phyloP scores from a whole-genome alignment of 1,140 invertebrate genomes.

The Idris sp. region DNA sequence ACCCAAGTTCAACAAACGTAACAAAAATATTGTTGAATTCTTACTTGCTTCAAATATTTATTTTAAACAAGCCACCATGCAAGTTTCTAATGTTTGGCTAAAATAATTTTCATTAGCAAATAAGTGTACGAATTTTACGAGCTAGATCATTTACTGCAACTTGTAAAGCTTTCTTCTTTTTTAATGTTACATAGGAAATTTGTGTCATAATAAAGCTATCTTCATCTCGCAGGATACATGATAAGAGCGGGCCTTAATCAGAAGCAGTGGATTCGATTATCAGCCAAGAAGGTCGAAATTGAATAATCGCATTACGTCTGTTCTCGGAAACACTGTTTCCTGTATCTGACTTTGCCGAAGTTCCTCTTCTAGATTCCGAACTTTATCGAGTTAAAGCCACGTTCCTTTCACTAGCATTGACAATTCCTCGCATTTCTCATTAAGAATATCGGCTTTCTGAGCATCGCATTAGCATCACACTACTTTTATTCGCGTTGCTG shows the following conservation, averaged over 20 bases:
- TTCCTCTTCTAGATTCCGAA: conserved; percentile 64
- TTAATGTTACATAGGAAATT: conserved; percentile 50
- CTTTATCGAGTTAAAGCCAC: conserved; percentile 61
- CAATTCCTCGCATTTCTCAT: conserved; percentile 56
- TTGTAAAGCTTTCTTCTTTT: no score
- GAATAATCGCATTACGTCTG: conserved; percentile 64
- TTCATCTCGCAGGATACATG: conserved; percentile 44
- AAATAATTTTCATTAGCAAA: no score
- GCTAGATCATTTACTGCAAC: no score
- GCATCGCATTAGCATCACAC: conserved; percentile 48
- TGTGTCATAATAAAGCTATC: conserved; percentile 46
- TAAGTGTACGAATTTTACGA: no score
- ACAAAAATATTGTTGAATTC: conserved; percentile 21
- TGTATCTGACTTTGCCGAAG: conserved; percentile 62
- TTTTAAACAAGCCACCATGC: no score
- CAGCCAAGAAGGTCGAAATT: conserved; percentile 63
- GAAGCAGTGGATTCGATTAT: conserved; percentile 63
- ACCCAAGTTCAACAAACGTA: conserved; percentile 37
- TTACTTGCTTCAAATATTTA: no score
- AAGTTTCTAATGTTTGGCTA: no score
- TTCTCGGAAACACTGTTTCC: conserved; percentile 63
- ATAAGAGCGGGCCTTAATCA: conserved; percentile 58
- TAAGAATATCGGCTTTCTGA: conserved; percentile 57
- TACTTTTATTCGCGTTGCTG: conserved; percentile 35
- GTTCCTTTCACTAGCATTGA: conserved; percentile 53